Conservation (phyloP, 2,113 vertebrate species). For the Myrmecophaga tridactyla region DNA sequence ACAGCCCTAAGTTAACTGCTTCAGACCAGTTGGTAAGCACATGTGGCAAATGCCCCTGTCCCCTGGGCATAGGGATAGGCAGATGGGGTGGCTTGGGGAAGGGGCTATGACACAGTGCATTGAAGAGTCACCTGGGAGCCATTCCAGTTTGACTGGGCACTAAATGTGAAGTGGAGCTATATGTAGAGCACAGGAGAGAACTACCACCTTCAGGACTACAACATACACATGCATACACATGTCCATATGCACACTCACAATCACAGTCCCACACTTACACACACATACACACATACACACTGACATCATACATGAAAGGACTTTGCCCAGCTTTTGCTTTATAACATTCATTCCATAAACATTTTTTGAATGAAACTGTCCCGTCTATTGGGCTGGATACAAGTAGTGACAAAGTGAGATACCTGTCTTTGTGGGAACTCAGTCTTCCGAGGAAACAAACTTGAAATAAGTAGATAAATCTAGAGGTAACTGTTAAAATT, state of each 20-base stretch:
- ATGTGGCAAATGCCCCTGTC: neutral
- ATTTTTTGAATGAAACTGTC: neutral
- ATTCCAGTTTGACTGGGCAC: neutral
- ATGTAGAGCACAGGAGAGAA: neutral
- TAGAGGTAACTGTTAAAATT: neutral
- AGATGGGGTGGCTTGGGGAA: neutral
- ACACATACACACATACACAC: neutral
- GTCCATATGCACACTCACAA: neutral
- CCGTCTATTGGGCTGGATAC: neutral
- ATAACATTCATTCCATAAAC: neutral
- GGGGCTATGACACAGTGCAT: too few relatives aligned
- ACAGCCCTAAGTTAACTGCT: neutral
- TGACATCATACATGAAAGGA: neutral
- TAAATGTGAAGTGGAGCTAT: neutral
- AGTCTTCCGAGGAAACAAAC: neutral
- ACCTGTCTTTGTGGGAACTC: neutral
- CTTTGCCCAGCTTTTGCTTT: neutral
- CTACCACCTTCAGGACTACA: too few relatives aligned
- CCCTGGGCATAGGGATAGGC: slow-evolving; percentile 33
- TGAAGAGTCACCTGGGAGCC: neutral
- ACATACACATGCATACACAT: fast-evolving
- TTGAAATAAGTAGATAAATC: neutral
- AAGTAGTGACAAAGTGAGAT: neutral
- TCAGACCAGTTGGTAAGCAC: slow-evolving; percentile 7
- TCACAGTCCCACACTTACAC: neutral